Evolutionary conservation across 2,797 vertebrate genomes (phyloP), one percentile per base, ranked within the genome.

Genomic region (Passerculus sandwichensis): DNA sequence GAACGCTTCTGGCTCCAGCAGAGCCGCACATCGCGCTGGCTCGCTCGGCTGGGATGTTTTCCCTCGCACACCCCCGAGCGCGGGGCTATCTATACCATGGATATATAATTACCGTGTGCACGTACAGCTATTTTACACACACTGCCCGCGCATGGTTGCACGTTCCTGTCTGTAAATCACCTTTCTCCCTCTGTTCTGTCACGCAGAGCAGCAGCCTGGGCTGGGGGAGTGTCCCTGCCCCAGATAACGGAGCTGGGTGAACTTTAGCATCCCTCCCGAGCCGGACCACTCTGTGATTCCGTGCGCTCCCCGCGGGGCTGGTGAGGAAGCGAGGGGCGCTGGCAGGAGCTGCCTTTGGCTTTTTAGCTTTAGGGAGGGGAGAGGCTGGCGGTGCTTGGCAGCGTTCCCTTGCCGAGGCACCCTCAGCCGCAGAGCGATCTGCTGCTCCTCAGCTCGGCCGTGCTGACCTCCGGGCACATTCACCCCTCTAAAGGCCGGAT

Each of bases 1-100:
- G 66, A 56, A 45, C 1, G 45, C 13, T 44, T 34, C 23, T 11
- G 11, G 17, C 75, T n/a, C 29, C 26, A 30, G 44, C 85, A 89
- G 59, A 42, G 83, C 23, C 36, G 3, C 74, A 4, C 34, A 30
- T 5, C 18, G 1, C 2, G 27, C 21, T 42, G 19, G 7, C 62
- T 29, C 9, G 1, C 1, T 15, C 8, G 7, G 1, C 32, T 9
- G 3, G 0, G 16, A 0, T 9, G 45, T 2, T 17, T 42, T 16
- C n/a, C 57, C 48, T 56, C 4, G 27, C 36, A 17, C n/a, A 7
- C 10, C 15, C 1, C 7, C 48, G 21, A 47, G 36, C 16, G 2
- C 0, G 6, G 16, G 15, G 15, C 4, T 18, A 9, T 18, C 53
- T 15, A 0, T 4, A 7, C 11, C n/a, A 6, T 1, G 9, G 57